Evolutionary conservation across 2,113 vertebrate species (phyloP).

Genomic region (Oophaga pumilio): DNA sequence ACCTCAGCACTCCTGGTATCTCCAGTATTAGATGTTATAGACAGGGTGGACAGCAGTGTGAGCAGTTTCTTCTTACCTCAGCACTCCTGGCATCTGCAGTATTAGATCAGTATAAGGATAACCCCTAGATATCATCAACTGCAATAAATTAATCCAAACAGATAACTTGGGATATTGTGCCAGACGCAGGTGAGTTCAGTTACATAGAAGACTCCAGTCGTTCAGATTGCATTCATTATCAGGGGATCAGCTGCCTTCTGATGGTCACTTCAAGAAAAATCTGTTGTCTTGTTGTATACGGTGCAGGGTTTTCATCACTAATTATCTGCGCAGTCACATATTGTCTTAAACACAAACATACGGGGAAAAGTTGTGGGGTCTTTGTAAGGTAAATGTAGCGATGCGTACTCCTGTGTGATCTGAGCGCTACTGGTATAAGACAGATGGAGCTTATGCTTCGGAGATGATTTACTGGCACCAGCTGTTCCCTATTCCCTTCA

Average conservation of each 20-base stretch:
- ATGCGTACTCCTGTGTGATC: background rate
- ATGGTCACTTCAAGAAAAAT: background rate
- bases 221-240: background rate
- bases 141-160: background rate
- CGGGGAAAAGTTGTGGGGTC: background rate
- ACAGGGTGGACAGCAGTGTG: too few species aligned
- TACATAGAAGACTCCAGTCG: background rate
- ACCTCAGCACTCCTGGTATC: too few species aligned
- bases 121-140: background rate
- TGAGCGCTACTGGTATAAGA: slow-evolving; percentile 5
- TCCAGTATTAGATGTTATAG: too few species aligned
- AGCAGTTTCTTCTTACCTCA: too few species aligned
- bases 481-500: slow-evolving; percentile 9
- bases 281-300: background rate
- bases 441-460: slow-evolving; percentile 39
- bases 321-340: background rate
- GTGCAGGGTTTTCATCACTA: background rate
- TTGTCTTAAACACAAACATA: background rate
- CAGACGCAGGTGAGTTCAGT: background rate
- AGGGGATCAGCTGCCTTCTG: background rate
- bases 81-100: too few species aligned
- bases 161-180: background rate
- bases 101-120: background rate
- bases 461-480: slow-evolving; percentile 39
- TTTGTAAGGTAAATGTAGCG: background rate